These are phyloP conservation scores for Ophion obscuratus DNA, from an alignment of 2,888 invertebrate species.

Conservation along the genomic window DNA sequence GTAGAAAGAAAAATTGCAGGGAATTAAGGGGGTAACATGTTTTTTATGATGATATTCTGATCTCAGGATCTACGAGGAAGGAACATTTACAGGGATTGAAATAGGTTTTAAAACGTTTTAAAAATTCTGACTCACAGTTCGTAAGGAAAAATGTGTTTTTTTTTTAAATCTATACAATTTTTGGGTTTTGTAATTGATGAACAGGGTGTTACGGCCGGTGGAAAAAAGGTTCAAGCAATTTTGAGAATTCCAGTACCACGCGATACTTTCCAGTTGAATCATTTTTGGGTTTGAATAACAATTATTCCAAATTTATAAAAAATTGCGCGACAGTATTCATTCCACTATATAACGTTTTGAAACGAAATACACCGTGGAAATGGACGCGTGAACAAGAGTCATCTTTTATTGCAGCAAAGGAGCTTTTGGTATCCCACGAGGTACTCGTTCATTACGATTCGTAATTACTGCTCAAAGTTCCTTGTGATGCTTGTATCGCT, in stretches of 20 bases:
- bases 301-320: constrained; percentile 75
- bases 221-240: not conserved
- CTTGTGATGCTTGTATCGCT: too few species aligned
- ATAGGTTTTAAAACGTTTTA: constrained; percentile 61
- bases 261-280: constrained; percentile 48
- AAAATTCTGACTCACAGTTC: constrained; percentile 34
- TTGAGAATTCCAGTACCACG: not conserved
- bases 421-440: too few species aligned
- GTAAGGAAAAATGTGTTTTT: not conserved
- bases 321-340: constrained; percentile 66
- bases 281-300: constrained; percentile 73
- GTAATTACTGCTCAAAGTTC: too few species aligned
- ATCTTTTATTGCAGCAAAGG: constrained; percentile 54
- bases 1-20: constrained; percentile 69
- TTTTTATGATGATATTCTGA: constrained; percentile 32
- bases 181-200: not conserved
- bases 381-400: too few species aligned
- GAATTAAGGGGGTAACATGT: constrained; percentile 51
- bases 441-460: too few species aligned
- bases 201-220: not conserved
- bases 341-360: too few species aligned
- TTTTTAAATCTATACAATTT: not conserved
- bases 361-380: too few species aligned
- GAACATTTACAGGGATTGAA: constrained; percentile 2
- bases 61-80: constrained; percentile 7